Evolutionary conservation across 2,888 invertebrate species (phyloP), one percentile per base, ranked within the genome.

Genomic region (Cyaniris semiargus): DNA sequence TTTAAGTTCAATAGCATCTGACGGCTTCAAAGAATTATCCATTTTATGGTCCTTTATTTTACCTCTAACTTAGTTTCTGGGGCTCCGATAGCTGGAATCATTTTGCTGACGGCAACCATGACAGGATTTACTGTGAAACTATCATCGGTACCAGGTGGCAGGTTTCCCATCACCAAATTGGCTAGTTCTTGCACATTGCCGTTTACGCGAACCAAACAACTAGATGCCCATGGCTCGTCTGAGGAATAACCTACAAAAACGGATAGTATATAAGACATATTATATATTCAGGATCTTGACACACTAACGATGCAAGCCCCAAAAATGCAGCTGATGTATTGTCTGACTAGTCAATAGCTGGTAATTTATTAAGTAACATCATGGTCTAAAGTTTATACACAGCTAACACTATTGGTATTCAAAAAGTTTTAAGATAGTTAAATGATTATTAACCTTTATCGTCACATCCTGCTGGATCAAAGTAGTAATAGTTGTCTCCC

Each of bases 391-490:
- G 13, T 44, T 44, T 44, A 44, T 44, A 13, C 10, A 44, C 10
- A 13, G 44, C 3, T 13, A 1, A 53, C 3, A 44, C 15, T 48
- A 18, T 53, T 18, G 53, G 0, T 53, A 0, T 53, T 18, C 18
- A 53, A 53, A 53, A 21, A 58, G 7, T 6, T 8, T 56, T 56
- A 56, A 15, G n/a, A 56, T 8, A 21, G n/a, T n/a, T 1, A 8
- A 58, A n/a, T 56, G 1, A 8, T 58, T 18, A 58, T 83, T 85
- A 76, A 84, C 96, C 96, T 27, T 94, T 89, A 15, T 95, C 94
- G 80, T 95, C 94, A 76, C 95, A 95, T 0, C 94, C 94, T 27
- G 95, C 95, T 0, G 96, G 95, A 81, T 96, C 96, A 76, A 95
- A 96, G 83, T 95, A 90, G 80, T 95, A 95, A 78, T 87, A 92